phyloP scores from a whole-genome alignment of 1,140 invertebrate species.

The Drosophila arawakana region DNA sequence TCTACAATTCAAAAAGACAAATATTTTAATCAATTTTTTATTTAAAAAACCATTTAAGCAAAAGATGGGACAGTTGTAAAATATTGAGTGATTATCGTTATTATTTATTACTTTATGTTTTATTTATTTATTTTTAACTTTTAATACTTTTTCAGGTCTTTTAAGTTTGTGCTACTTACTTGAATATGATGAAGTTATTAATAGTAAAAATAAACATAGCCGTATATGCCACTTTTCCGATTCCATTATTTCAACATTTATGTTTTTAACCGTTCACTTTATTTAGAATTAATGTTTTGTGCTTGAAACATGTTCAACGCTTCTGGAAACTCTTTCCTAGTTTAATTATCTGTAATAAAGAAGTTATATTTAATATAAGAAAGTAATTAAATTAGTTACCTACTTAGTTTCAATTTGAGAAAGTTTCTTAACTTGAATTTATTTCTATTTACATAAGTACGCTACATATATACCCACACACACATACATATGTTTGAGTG shows the following conservation, averaged over 20 bases:
- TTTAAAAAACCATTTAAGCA: too few relatives aligned
- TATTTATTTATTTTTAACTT: background rate
- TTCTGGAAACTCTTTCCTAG: background rate
- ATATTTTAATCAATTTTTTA: background rate
- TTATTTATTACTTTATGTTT: background rate
- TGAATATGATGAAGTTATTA: slow-evolving; percentile 65
- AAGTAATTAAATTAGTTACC: background rate
- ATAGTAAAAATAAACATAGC: slow-evolving; percentile 71
- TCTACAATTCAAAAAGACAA: slow-evolving; percentile 51
- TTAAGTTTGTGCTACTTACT: slow-evolving; percentile 46
- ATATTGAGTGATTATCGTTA: too few relatives aligned
- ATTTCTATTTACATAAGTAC: background rate
- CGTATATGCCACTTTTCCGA: slow-evolving; percentile 70
- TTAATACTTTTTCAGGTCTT: background rate
- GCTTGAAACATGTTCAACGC: slow-evolving; percentile 26
- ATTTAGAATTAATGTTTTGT: slow-evolving; percentile 28
- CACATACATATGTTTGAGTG: background rate
- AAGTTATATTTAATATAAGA: background rate
- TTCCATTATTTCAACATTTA: slow-evolving; percentile 65
- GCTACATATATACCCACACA: too few relatives aligned
- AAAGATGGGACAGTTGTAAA: too few relatives aligned
- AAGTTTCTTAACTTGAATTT: background rate
- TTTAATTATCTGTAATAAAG: background rate
- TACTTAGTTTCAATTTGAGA: background rate
- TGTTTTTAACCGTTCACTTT: slow-evolving; percentile 19